Base-by-base conservation (phyloP, 2,113 vertebrate genomes). In the Rallus limicola region DNA sequence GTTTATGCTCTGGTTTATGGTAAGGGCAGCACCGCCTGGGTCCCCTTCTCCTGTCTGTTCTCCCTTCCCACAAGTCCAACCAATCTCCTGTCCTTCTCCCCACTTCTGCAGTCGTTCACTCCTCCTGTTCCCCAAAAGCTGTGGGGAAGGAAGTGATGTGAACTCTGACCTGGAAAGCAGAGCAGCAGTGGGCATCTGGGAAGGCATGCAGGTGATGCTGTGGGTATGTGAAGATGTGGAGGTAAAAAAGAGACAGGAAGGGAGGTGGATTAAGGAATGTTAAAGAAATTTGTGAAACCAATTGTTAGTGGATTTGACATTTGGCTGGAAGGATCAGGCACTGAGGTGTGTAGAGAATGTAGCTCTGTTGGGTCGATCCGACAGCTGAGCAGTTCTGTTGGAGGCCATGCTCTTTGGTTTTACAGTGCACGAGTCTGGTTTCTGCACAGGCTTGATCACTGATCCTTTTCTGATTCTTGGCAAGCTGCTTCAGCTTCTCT, bases 121-220 rank as follows among this genome's bases (percentile, higher is more conserved):
- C 34, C 74, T 74, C 34, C 63, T 62, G 58, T 5, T 16, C 31
- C n/a, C 40, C 63, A 59, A 52, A 72, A 72, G 31, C 23, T 3
- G 1, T 36, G 40, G 52, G 69, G 79, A 77, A 82, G 68, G 70
- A 68, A 56, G 56, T 0, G 29, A 20, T 56, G 68, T 55, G 42
- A 94, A 80, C 31, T 6, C 19, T 70, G 67, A 53, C 15, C 53
- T 63, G 52, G 21, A 74, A 56, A 74, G 13, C 31, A 44, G 79
- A 63, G 67, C 13, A 34, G 34, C 60, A 44, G 0, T 7, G 33
- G 42, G 34, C 46, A 19, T 7, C 40, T 26, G 60, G 46, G n/a
- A 34, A 58, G 44, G 48, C 0, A 0, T 26, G 56, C 44, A n/a
- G 50, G 24, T 23, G 24, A 38, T 77, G 46, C 10, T 5, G 1